These are phyloP conservation scores for Guaruba guarouba DNA, from an alignment of 2,113 vertebrate genomes.

Conservation along the genomic window DNA sequence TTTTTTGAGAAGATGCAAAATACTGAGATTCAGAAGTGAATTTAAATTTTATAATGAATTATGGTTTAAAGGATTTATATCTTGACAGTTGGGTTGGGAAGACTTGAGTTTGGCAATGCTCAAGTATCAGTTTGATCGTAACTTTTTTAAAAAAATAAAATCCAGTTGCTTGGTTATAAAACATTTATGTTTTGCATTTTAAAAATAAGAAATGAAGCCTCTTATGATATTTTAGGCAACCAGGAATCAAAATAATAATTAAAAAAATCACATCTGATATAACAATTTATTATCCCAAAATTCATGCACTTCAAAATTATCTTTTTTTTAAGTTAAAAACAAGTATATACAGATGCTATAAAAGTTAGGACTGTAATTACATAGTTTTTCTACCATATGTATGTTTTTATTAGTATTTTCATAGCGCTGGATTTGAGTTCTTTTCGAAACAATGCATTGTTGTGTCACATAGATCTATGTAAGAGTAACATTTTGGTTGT, in stretches of 20 bases:
- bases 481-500: not conserved
- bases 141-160: not conserved
- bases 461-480: rapidly evolving
- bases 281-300: not conserved
- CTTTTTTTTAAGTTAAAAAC: not conserved
- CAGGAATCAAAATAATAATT: not conserved
- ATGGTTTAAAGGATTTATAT: not conserved
- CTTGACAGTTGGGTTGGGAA: not conserved
- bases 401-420: not conserved
- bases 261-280: not conserved
- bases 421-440: not conserved
- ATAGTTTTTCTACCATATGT: not conserved
- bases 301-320: not conserved
- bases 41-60: not conserved
- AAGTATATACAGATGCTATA: not conserved
- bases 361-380: not conserved
- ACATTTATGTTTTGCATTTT: not conserved
- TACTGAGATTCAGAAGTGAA: not conserved
- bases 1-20: not conserved
- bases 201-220: not conserved
- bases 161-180: not conserved
- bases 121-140: not conserved
- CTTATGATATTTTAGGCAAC: not conserved
- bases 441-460: not conserved
- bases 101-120: not conserved